Evolutionary conservation across 2,888 invertebrate species (phyloP).

Genomic region (Agrochola lychnidis): DNA sequence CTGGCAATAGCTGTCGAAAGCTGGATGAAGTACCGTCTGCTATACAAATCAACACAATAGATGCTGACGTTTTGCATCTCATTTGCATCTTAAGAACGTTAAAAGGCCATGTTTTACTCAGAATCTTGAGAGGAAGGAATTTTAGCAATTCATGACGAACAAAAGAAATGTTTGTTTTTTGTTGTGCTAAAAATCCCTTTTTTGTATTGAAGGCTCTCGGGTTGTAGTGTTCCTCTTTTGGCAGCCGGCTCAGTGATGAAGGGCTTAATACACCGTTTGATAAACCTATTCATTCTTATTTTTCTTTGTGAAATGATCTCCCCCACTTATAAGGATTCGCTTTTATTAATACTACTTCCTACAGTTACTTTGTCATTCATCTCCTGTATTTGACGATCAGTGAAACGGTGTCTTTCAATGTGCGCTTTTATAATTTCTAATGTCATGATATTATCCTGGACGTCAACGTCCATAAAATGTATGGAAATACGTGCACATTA

Average conservation of each 20-base stretch:
- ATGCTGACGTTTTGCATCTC: slow-evolving; percentile 47
- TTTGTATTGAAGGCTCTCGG: slow-evolving; percentile 20
- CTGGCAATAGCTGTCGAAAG: slow-evolving; percentile 8
- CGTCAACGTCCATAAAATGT: background rate
- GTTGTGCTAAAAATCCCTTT: slow-evolving; percentile 23
- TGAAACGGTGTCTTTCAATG: background rate
- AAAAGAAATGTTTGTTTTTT: slow-evolving; percentile 46
- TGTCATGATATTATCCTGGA: background rate
- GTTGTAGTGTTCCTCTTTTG: slow-evolving; percentile 35
- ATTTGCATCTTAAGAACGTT: slow-evolving; percentile 55
- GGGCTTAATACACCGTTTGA: slow-evolving; percentile 18
- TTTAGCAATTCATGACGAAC: slow-evolving; percentile 57
- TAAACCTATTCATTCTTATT: slow-evolving; percentile 29
- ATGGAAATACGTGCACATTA: background rate
- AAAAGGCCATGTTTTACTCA: slow-evolving; percentile 39
- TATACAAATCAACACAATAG: slow-evolving; percentile 61
- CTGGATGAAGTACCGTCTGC: slow-evolving; percentile 34
- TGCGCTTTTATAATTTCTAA: slow-evolving; percentile 1
- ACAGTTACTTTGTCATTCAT: background rate
- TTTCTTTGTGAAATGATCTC: slow-evolving; percentile 16
- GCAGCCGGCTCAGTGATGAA: slow-evolving; percentile 6
- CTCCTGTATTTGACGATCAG: background rate
- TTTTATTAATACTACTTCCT: slow-evolving; percentile 11
- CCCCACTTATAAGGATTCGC: background rate
- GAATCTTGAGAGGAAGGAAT: slow-evolving; percentile 43